Conservation (phyloP, 2,113 vertebrate genomes). For the Odontophorus gujanensis region DNA sequence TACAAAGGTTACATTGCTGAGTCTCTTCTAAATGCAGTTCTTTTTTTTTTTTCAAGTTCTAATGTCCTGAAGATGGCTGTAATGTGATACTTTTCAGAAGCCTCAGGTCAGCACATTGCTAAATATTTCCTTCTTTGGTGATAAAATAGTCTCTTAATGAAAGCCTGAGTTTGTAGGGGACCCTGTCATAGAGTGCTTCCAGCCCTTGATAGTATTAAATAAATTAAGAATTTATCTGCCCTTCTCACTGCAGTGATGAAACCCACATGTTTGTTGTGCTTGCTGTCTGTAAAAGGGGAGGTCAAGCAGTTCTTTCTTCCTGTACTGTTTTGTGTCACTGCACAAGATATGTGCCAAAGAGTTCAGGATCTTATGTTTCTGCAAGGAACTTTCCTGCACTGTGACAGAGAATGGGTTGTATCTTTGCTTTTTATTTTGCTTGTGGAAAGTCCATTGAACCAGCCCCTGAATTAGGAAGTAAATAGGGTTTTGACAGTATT, state of each 20-base stretch:
- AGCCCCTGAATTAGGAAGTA: not conserved
- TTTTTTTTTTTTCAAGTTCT: not conserved
- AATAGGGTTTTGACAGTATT: slow-evolving; percentile 1
- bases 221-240: slow-evolving; percentile 8
- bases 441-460: not conserved
- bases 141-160: not conserved
- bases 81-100: not conserved
- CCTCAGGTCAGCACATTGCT: not conserved
- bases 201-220: slow-evolving; percentile 34
- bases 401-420: not conserved
- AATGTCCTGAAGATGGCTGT: not conserved
- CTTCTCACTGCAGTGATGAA: slow-evolving; percentile 15
- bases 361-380: slow-evolving; percentile 32
- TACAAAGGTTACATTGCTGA: not conserved
- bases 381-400: not conserved
- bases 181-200: not conserved
- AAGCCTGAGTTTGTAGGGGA: not conserved
- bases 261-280: slow-evolving; percentile 58
- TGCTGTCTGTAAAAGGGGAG: slow-evolving; percentile 38
- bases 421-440: not conserved
- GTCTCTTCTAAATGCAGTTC: not conserved
- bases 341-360: slow-evolving; percentile 18
- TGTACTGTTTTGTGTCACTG: slow-evolving; percentile 56
- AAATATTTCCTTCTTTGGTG: slow-evolving; percentile 16
- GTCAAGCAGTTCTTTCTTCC: slow-evolving; percentile 52